Base-by-base conservation (phyloP, 2,113 vertebrate species). In the Microtus oregoni region DNA sequence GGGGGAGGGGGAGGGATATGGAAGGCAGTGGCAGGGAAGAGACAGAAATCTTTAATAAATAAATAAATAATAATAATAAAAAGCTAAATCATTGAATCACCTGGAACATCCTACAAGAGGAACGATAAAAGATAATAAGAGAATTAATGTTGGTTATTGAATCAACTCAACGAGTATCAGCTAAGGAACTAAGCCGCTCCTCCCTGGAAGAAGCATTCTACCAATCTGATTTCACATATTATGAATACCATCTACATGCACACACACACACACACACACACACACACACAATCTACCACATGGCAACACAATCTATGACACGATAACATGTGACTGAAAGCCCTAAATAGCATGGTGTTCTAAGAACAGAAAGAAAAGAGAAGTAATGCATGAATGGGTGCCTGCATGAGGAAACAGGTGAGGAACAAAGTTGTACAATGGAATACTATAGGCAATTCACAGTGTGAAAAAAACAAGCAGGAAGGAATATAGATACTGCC, bases 101-200 rank as follows among this genome's bases (percentile, higher is more conserved):
- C 92, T 26, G 17, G 7, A 68, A 70, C 6, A 90, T 32, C 35
- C 17, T 76, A 6, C 17, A 73, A 58, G 30, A 88, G 52, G 79
- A 75, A 67, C 5, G 24, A 88, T 41, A 55, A 13, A 76, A 86
- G 65, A 88, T n/a, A 89, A 89, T 61, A 77, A 67, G 61, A 93
- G 10, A 93, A 68, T 90, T 91, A 93, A 55, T 41, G n/a, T 82
- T 82, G 26, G 5, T 89, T 78, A 73, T 35, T 90, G 38, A 78
- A 55, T 70, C 10, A 50, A 88, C 70, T 83, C 10, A 86, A 4
- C 44, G 77, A 24, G 1, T 19, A 44, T 28, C 35, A 35, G 82
- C 20, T 86, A 22, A 96, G 32, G 17, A 93, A 14, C 17, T 32
- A 72, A 19, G 41, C 15, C 30, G 1, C 12, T 38, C 81, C n/a